These are phyloP conservation scores for Merops nubicus DNA, from an alignment of 2,113 vertebrate species.

Conservation along the genomic window DNA sequence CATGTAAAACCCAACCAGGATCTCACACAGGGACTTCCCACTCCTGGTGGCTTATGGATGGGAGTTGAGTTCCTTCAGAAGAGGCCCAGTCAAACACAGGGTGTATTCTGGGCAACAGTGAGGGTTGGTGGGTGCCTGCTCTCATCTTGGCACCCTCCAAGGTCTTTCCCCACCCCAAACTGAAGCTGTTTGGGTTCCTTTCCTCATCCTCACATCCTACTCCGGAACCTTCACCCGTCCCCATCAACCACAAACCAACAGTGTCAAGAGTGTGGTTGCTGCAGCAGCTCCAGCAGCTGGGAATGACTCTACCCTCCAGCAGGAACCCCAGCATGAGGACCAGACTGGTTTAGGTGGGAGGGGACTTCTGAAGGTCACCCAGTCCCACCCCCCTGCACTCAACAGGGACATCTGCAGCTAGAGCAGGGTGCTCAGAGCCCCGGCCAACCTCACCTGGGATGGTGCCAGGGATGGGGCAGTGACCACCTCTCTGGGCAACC, in stretches of 20 bases:
- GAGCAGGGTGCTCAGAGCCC: background rate
- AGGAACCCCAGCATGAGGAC: background rate
- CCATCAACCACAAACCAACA: background rate
- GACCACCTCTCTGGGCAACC: background rate
- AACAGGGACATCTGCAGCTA: background rate
- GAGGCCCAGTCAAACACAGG: background rate
- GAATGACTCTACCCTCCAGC: rapidly evolving
- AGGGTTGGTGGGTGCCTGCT: background rate
- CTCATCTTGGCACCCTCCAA: rapidly evolving
- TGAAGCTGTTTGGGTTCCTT: rapidly evolving
- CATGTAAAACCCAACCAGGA: rapidly evolving
- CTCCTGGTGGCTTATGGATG: rapidly evolving
- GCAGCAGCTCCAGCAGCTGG: background rate
- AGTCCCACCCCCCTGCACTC: background rate
- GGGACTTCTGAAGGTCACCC: background rate
- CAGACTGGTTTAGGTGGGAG: background rate
- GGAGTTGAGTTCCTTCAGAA: no score
- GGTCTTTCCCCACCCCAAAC: background rate
- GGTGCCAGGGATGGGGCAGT: background rate
- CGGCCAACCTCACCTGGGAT: background rate
- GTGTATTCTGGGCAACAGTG: rapidly evolving
- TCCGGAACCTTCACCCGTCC: rapidly evolving
- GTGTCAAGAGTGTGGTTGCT: background rate
- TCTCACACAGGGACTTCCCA: rapidly evolving
- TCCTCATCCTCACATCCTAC: rapidly evolving